Evolutionary conservation across 2,888 invertebrate genomes (phyloP).

Genomic region (Drosophila anomelani): DNA sequence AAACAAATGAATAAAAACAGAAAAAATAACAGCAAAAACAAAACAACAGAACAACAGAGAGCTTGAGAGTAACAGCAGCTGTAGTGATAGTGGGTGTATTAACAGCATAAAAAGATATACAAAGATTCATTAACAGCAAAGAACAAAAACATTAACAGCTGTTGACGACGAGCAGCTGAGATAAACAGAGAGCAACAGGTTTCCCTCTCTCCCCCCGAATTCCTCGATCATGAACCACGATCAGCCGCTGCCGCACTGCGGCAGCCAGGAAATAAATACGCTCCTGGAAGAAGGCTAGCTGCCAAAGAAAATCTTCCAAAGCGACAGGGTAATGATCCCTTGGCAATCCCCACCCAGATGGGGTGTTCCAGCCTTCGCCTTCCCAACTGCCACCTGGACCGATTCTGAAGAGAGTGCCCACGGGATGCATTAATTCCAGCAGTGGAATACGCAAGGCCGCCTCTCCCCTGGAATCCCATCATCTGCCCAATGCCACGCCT

Average conservation of each 20-base stretch:
- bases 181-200: slow-evolving; percentile 9
- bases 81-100: not conserved
- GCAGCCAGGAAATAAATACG: no score
- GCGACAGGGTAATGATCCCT: no score
- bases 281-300: slow-evolving; percentile 84
- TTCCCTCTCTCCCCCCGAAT: not conserved
- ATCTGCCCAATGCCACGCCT: slow-evolving; percentile 72
- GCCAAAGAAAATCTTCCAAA: slow-evolving; percentile 78
- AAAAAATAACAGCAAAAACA: not conserved
- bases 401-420: slow-evolving; percentile 66
- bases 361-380: slow-evolving; percentile 74
- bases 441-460: slow-evolving; percentile 72
- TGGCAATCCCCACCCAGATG: slow-evolving; percentile 33
- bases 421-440: slow-evolving; percentile 5
- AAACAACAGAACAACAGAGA: not conserved
- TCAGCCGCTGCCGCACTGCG: not conserved
- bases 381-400: slow-evolving; percentile 81
- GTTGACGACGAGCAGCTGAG: not conserved
- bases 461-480: slow-evolving; percentile 80
- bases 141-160: not conserved
- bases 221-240: slow-evolving; percentile 17
- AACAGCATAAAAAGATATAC: not conserved
- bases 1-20: not conserved
- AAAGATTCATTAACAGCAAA: not conserved
- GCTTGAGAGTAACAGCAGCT: not conserved